Base-by-base conservation (phyloP, 2,113 vertebrate species). In the Myiozetetes cayanensis region DNA sequence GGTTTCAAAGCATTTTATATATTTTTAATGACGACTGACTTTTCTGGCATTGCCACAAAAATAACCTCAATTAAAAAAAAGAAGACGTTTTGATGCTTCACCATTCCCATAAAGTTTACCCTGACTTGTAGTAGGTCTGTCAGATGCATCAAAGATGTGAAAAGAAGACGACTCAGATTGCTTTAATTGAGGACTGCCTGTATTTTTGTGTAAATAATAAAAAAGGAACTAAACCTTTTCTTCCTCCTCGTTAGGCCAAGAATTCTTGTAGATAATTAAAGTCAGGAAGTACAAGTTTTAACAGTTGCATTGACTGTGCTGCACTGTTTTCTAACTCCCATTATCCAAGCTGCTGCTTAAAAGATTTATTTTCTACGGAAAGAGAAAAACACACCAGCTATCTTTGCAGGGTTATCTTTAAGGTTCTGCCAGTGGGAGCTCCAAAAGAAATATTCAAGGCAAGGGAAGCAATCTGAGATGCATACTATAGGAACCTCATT, bases 251-350 rank as follows among this genome's bases (percentile, higher is more conserved):
- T 95, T 94, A 96, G 86, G 56, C 91, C 84, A 93, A 95, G 92
- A 93, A 94, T 91, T 87, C 90, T 87, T 71, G 41, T 6, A 70
- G 87, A 82, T 95, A 94, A 95, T 96, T 97, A 93, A 91, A 88
- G 83, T 74, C 80, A 93, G 93, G 91, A 94, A 97, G 87, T 72
- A 78, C 80, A 75, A 77, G 85, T 95, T 96, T 94, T 95, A 95
- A 91, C 88, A 91, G 75, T 94, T 79, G 63, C 35, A 65, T 43
- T 78, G 66, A 75, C 84, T 89, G 66, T 55, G 83, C 81, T 72
- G 50, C 47, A 9, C 85, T 73, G 65, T 80, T 96, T 94, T 73
- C 66, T 39, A 61, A 71, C 90, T 78, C 74, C 70, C 86, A 44
- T 95, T 92, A 94, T 84, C 81, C 89, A 59, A 78, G 74, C 78